Evolutionary conservation across 2,113 vertebrate species (phyloP).

Genomic region (Trachemys scripta): DNA sequence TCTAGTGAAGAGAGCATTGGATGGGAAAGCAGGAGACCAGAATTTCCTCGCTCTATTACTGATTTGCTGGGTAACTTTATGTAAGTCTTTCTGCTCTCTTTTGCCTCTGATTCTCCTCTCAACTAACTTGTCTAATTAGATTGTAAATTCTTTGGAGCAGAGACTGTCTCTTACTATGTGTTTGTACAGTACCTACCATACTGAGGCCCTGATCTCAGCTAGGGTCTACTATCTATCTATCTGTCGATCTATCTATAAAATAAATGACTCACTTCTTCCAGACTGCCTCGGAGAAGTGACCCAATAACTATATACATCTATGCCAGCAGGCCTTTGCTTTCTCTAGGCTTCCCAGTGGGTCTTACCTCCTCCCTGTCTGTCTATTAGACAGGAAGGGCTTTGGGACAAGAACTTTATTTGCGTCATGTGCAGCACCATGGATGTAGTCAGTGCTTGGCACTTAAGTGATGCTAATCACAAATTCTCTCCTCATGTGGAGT

Average conservation of each 20-base stretch:
- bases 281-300: accelerated
- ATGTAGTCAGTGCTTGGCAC: neutral
- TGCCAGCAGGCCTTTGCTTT: neutral
- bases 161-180: neutral
- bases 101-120: neutral
- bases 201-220: neutral
- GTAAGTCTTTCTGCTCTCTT: neutral
- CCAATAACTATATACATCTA: neutral
- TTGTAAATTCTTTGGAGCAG: neutral
- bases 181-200: neutral
- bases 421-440: neutral
- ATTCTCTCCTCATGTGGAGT: neutral
- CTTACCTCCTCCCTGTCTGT: neutral
- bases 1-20: neutral
- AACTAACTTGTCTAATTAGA: neutral
- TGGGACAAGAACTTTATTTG: neutral
- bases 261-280: neutral
- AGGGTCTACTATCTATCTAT: neutral
- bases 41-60: neutral
- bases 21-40: neutral
- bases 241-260: neutral
- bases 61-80: neutral
- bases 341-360: neutral
- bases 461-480: neutral
- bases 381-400: neutral